phyloP scores from a whole-genome alignment of 2,797 vertebrate genomes.

The Chromis chromis region DNA sequence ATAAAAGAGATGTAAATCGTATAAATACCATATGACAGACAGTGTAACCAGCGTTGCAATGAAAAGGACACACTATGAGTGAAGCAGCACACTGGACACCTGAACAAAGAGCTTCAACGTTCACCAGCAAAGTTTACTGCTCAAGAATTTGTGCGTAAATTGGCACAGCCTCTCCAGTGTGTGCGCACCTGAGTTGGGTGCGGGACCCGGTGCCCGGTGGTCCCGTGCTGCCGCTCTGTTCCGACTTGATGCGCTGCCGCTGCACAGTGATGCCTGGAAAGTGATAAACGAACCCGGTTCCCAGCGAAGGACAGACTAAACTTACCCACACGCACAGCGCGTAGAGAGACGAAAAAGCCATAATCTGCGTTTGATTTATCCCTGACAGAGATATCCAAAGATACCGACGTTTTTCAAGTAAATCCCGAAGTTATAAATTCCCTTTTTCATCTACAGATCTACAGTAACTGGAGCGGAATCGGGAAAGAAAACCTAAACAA shows the following conservation, averaged over 20 bases:
- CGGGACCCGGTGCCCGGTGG: conserved; percentile 69
- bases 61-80: not conserved
- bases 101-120: not conserved
- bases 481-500: conserved; percentile 33
- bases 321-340: conserved; percentile 73
- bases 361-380: conserved; percentile 29
- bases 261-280: conserved; percentile 78
- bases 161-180: not conserved
- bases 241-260: conserved; percentile 77
- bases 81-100: not conserved
- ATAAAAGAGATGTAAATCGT: not conserved
- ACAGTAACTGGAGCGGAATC: conserved; percentile 17
- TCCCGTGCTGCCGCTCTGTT: conserved; percentile 71
- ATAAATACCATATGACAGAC: not conserved
- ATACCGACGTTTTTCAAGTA: conserved; percentile 46
- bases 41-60: not conserved
- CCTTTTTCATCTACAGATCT: conserved; percentile 28
- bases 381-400: conserved; percentile 37
- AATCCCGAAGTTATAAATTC: conserved; percentile 36
- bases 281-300: conserved; percentile 80
- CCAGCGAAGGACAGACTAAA: conserved; percentile 59
- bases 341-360: conserved; percentile 60
- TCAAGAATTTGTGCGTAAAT: not conserved
- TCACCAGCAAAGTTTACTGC: not conserved
- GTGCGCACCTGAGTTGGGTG: conserved; percentile 78